Evolutionary conservation across 2,888 invertebrate species (phyloP).

Genomic region (Saturnia pavonia): DNA sequence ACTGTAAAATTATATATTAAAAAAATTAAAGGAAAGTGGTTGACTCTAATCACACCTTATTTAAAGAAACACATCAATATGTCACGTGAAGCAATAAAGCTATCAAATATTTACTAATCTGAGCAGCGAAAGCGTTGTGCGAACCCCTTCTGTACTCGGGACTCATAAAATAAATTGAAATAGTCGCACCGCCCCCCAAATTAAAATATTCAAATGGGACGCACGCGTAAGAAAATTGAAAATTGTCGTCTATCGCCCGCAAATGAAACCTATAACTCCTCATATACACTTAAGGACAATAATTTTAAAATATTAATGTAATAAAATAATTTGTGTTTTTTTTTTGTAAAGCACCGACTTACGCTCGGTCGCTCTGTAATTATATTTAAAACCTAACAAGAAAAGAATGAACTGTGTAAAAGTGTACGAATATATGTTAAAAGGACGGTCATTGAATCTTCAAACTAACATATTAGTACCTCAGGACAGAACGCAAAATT

Average conservation of each 20-base stretch:
- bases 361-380: too few relatives aligned
- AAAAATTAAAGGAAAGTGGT: background rate
- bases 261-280: slow-evolving; percentile 82
- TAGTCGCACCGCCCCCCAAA: slow-evolving; percentile 82
- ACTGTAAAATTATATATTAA: background rate
- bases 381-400: too few relatives aligned
- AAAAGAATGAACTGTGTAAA: background rate
- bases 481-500: background rate
- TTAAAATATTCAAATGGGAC: slow-evolving; percentile 83
- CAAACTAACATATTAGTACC: background rate
- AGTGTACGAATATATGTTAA: background rate
- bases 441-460: background rate
- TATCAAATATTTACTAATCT: slow-evolving; percentile 82
- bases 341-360: too few relatives aligned
- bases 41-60: slow-evolving; percentile 44
- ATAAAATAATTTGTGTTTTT: background rate
- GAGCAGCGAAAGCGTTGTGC: slow-evolving; percentile 71
- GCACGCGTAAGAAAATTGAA: slow-evolving; percentile 83
- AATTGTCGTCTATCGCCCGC: slow-evolving; percentile 82
- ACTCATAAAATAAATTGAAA: slow-evolving; percentile 83
- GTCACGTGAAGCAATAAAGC: slow-evolving; percentile 78
- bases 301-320: slow-evolving; percentile 5
- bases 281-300: slow-evolving; percentile 62
- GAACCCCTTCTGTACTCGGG: slow-evolving; percentile 76
- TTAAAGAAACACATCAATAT: slow-evolving; percentile 72